Evolutionary conservation across 2,888 invertebrate genomes (phyloP).

Genomic region (Sminthurides aquaticus): DNA sequence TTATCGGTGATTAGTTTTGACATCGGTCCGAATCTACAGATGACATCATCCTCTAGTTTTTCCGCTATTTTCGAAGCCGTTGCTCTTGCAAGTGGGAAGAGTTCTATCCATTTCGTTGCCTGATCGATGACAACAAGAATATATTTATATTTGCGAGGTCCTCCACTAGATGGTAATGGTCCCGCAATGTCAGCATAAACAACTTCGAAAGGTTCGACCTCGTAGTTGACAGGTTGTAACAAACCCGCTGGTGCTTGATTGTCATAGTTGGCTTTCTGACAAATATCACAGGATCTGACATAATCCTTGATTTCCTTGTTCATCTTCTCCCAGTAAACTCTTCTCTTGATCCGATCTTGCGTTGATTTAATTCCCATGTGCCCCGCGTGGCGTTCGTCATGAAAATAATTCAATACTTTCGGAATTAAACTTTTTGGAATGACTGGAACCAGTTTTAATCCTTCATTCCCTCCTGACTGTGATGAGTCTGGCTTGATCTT

Average conservation of each 20-base stretch:
- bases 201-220: constrained; percentile 19
- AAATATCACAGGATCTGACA: constrained; percentile 28
- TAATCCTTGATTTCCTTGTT: too few species aligned
- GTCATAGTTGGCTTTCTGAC: constrained; percentile 26
- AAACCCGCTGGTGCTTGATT: constrained; percentile 23
- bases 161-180: constrained; percentile 20
- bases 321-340: constrained; percentile 32
- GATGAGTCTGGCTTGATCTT: too few species aligned
- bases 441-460: constrained; percentile 26
- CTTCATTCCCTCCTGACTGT: too few species aligned
- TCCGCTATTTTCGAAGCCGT: constrained; percentile 23
- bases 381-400: constrained; percentile 30
- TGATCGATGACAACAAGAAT: too few species aligned
- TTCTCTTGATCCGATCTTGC: constrained; percentile 16
- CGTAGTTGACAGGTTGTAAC: constrained; percentile 10
- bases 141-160: constrained; percentile 17
- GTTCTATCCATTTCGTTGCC: constrained; percentile 33
- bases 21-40: constrained; percentile 28
- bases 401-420: constrained; percentile 26
- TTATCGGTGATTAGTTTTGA: constrained; percentile 27
- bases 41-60: constrained; percentile 29
- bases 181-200: constrained; percentile 30
- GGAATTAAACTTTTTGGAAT: constrained; percentile 20
- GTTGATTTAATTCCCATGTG: constrained; percentile 33
- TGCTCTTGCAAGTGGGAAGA: too few species aligned